Evolutionary conservation across 2,113 vertebrate species (phyloP), one percentile per base, ranked within the genome.

Genomic region (Ondatra zibethicus): DNA sequence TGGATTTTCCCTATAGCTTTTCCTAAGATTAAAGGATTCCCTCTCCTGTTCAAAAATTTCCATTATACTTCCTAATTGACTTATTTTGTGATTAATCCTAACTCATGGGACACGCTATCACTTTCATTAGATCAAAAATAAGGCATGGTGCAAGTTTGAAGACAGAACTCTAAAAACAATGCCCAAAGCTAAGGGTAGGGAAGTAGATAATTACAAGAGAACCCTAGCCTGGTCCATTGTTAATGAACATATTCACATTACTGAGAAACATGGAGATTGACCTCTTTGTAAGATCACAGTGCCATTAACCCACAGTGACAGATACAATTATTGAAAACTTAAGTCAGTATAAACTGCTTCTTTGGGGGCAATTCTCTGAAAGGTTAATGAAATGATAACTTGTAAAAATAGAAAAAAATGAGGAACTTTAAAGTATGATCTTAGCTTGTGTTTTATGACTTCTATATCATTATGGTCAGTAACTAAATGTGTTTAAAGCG

Each of bases 141-240:
- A 63, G 39, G 1, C 23, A 86, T 0, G 7, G 36, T 73, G 2
- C 3, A 52, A 47, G 0, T 14, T n/a, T 55, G 91, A 94, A 81
- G 33, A 9, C 2, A 88, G 42, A 80, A 3, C 13, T 81, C 76
- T 50, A 61, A 52, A 81, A 39, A 3, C 45, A 9, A 72, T 36
- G 7, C 7, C 42, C 2, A 10, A 68, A 84, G 42, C 4, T 55
- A 36, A 7, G 6, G 2, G 0, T 27, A 1, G 5, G 0, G 19
- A 36, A n/a, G 68, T 8, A 23, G 0, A 9, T 85, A 6, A 9
- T 77, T 93, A 78, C 5, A 29, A 73, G 47, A 75, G 36, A 6
- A 8, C n/a, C 10, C 7, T 33, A 58, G 13, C 33, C 86, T 25
- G 50, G 17, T 78, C 90, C 2, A n/a, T 36, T 76, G 17, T n/a